These are phyloP conservation scores for Pissodes strobi DNA, from an alignment of 1,140 invertebrate genomes.

Conservation along the genomic window DNA sequence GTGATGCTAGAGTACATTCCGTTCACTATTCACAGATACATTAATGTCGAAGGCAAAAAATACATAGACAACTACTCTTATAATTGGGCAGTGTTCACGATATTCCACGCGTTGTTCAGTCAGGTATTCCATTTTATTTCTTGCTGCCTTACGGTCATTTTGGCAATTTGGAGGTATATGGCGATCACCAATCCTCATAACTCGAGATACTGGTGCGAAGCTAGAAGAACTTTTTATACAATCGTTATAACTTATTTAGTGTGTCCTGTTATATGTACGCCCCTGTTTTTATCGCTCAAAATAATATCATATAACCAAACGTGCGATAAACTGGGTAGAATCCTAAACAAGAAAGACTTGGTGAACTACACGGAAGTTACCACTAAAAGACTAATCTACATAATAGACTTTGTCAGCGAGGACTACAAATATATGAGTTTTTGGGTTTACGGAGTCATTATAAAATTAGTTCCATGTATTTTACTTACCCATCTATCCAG, in stretches of 20 bases:
- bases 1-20: slow-evolving; percentile 96
- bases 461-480: slow-evolving; percentile 85
- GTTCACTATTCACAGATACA: slow-evolving; percentile 80
- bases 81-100: slow-evolving; percentile 78
- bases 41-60: slow-evolving; percentile 57
- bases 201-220: slow-evolving; percentile 78
- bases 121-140: slow-evolving; percentile 90
- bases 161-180: slow-evolving; percentile 94
- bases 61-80: slow-evolving; percentile 69
- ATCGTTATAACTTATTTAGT: slow-evolving; percentile 80
- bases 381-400: slow-evolving; percentile 58
- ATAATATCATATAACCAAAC: slow-evolving; percentile 59
- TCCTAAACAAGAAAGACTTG: slow-evolving; percentile 38
- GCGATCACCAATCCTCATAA: slow-evolving; percentile 81
- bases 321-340: slow-evolving; percentile 58
- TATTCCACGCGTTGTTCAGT: slow-evolving; percentile 83
- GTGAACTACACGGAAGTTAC: slow-evolving; percentile 48
- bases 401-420: slow-evolving; percentile 35
- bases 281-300: slow-evolving; percentile 75
- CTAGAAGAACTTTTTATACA: slow-evolving; percentile 68
- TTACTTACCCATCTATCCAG: slow-evolving; percentile 79
- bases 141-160: slow-evolving; percentile 88
- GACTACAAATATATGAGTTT: slow-evolving; percentile 68
- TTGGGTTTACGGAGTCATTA: slow-evolving; percentile 84
- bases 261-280: slow-evolving; percentile 84